Conservation (phyloP, 2,797 vertebrate genomes). For the Onychomys arenicola region DNA sequence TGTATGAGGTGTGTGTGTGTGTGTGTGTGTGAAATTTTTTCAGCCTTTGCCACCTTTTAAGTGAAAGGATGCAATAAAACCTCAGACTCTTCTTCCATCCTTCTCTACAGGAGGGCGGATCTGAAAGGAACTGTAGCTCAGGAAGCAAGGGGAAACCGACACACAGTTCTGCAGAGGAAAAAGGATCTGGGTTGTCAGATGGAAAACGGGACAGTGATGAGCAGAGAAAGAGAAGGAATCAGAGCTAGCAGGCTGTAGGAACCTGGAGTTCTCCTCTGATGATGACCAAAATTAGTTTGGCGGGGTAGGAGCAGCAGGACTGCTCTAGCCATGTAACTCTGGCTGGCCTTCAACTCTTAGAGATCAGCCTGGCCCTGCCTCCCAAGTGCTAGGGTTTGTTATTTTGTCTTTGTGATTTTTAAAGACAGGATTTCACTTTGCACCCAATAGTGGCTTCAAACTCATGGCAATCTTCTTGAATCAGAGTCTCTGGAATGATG, state of each 20-base stretch:
- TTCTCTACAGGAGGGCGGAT: neutral
- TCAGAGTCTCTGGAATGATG: neutral
- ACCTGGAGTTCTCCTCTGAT: neutral
- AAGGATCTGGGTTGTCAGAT: neutral
- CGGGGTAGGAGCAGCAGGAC: neutral
- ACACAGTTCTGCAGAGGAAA: slow-evolving; percentile 31
- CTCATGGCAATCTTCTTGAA: neutral
- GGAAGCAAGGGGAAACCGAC: neutral
- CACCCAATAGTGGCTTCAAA: neutral
- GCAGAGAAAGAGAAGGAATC: neutral
- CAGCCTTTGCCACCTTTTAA: slow-evolving; percentile 37
- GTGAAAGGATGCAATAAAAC: neutral
- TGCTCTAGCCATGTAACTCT: neutral
- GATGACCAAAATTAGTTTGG: neutral
- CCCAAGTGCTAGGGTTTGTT: neutral
- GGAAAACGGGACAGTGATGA: neutral
- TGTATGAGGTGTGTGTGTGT: neutral
- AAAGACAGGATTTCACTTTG: neutral
- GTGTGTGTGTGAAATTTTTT: neutral
- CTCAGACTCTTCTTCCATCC: neutral
- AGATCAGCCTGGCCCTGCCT: neutral
- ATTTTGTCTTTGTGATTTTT: neutral
- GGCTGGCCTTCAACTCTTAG: neutral
- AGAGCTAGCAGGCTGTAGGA: neutral
- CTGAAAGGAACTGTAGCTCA: neutral